Percentiles rank a stretch among this genome's conserved stretches.
phyloP scores from a whole-genome alignment of 2,113 vertebrate genomes.

The Lucifuga dentata region DNA sequence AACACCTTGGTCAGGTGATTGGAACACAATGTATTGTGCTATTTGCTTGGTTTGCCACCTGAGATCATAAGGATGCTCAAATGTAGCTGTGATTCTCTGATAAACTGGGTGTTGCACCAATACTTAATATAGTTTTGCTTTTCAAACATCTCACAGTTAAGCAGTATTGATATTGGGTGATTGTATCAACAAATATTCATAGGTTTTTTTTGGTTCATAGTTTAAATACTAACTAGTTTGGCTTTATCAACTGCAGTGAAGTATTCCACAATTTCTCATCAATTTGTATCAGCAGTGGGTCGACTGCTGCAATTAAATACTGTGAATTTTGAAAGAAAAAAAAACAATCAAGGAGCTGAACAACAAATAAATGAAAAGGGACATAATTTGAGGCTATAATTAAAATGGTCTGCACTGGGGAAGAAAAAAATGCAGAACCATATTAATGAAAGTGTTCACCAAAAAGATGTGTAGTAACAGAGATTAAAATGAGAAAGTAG shows the following conservation, averaged over 20 bases:
- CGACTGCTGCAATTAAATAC: background rate
- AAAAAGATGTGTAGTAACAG: conserved; percentile 34
- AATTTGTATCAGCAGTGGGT: background rate
- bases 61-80: no score
- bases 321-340: background rate
- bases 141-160: no score
- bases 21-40: no score
- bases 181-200: conserved; percentile 68
- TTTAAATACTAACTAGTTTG: no score
- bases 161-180: conserved; percentile 47
- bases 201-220: no score
- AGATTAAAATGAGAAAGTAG: conserved; percentile 22
- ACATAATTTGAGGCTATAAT: conserved; percentile 37
- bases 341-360: conserved; percentile 1
- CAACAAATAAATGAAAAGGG: conserved; percentile 12
- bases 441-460: conserved; percentile 31
- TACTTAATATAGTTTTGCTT: no score
- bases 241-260: no score
- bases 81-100: no score
- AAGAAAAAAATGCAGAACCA: conserved; percentile 25
- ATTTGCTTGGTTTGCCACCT: no score
- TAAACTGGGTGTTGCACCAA: no score
- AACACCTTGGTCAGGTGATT: no score
- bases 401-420: conserved; percentile 19
- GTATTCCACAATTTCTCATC: no score